Evolutionary conservation across 2,113 vertebrate species (phyloP), one percentile per base, ranked within the genome.

Genomic region (Sinocyclocheilus maitianheensis): DNA sequence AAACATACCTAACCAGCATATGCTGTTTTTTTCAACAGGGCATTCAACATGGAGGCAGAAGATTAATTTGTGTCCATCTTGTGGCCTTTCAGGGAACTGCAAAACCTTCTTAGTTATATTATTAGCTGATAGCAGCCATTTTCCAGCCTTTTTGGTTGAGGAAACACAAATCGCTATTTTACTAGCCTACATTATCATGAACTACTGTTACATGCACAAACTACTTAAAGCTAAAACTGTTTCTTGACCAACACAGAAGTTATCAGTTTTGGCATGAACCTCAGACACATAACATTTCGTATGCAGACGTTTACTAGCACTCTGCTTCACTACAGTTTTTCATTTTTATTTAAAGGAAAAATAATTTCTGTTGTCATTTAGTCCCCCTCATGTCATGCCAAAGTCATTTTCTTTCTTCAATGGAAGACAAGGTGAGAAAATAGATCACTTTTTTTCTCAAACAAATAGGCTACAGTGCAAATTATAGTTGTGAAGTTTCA

Each of bases 91-190:
- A 46, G 62, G 13, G 30, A 51, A 84, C 18, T 53, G 77, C n/a
- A 46, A 67, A 48, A 48, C 48, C 69, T 16, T 30, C 20, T 4
- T 34, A 16, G 76, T 55, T 26, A 4, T 43, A 30, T 46, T 22
- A 77, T 30, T 20, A 60, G 20, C 12, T 14, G 14, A 65, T 30
- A 82, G 67, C 76, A 88, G 76, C 76, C 74, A 77, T 88, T 85
- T 85, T 53, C 46, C 46, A 26, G 12, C 14, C 40, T 48, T 60
- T n/a, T 81, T 71, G 24, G 24, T 26, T 46, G 37, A 79, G 43
- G n/a, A 76, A 51, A 76, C 22, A 22, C 18, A 51, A 76, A 76
- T 40, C 6, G 12, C 37, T 18, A 43, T 55, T 55, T 83, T n/a
- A 58, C 60, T 67, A 65, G 22, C 40, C n/a, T 81, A 80, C 58